Conservation (phyloP, 2,797 vertebrate species). For the Fistularia tabacaria region DNA sequence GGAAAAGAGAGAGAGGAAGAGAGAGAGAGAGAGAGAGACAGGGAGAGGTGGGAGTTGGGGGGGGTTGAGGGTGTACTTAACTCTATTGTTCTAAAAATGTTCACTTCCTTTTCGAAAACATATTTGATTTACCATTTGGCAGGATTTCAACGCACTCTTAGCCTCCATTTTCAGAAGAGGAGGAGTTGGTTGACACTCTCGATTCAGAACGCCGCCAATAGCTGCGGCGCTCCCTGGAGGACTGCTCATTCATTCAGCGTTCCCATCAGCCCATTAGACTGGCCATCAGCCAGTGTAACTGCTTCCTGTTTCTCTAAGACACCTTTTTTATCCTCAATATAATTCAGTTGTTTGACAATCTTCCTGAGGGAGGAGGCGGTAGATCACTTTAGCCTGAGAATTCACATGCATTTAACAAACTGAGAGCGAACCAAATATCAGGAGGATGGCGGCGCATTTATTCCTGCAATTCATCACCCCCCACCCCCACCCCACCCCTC, state of each 20-base stretch:
- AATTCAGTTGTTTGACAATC: slow-evolving; percentile 69
- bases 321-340: slow-evolving; percentile 65
- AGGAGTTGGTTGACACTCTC: slow-evolving; percentile 72
- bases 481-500: no score
- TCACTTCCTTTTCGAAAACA: slow-evolving; percentile 71
- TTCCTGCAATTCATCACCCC: slow-evolving; percentile 44
- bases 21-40: slow-evolving; percentile 9
- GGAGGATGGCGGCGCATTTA: slow-evolving; percentile 46
- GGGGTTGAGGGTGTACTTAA: slow-evolving; percentile 66
- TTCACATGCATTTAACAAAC: slow-evolving; percentile 52
- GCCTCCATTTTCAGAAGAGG: slow-evolving; percentile 69
- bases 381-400: slow-evolving; percentile 55
- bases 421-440: slow-evolving; percentile 41
- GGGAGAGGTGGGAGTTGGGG: neutral
- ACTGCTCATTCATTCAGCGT: slow-evolving; percentile 68
- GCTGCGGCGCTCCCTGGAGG: slow-evolving; percentile 62
- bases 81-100: slow-evolving; percentile 71
- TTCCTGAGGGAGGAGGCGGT: slow-evolving; percentile 41
- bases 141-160: slow-evolving; percentile 71
- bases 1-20: slow-evolving; percentile 11
- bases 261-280: slow-evolving; percentile 75
- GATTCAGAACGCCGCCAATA: slow-evolving; percentile 62
- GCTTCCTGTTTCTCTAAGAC: slow-evolving; percentile 73
- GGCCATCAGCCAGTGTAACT: slow-evolving; percentile 71
- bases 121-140: slow-evolving; percentile 78